Evolutionary conservation across 2,888 invertebrate genomes (phyloP), one percentile per base, ranked within the genome.

Genomic region (Synergus laeviventris): DNA sequence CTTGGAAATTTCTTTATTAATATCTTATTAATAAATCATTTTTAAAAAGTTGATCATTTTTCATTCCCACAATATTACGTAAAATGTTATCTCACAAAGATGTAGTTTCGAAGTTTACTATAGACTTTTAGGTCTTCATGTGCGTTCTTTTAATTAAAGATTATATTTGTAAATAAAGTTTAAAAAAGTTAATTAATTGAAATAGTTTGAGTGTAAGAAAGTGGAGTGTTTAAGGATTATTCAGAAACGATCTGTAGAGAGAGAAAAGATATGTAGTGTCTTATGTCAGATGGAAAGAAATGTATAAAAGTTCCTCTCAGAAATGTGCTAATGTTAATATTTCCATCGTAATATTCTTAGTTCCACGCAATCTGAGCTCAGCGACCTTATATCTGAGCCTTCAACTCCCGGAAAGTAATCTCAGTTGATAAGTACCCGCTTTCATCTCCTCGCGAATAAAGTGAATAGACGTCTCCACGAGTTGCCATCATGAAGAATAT

Each of bases 311-410:
- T 42, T 64, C 14, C 8, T 54, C 31, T 49, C 36, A 45, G 70
- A 70, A 70, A 70, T 54, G 70, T 54, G 70, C 70, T 70, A 70
- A 70, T 70, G 70, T 70, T 70, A 70, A 70, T 70, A 70, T 70
- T 70, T 70, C 70, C 49, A n/a, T 70, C 70, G 70, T 70, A 70
- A 70, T 70, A 70, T 70, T 54, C 70, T 70, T 70, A 70, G 70
- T 70, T 70, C 70, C 70, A 70, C 36, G 70, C 70, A 70, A 70
- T 70, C 70, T 70, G 70, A 70, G 49, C 70, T 36, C 49, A 70
- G 70, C 70, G 70, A 70, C 70, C 70, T 45, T 70, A 70, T 70
- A 70, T 49, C 49, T 70, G 36, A 70, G 49, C 70, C 70, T 49
- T 70, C 70, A 70, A 70, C 70, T 70, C 70, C 70, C 45, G 70